These are phyloP conservation scores for Melikaiella ostensackeni DNA, from an alignment of 2,888 invertebrate genomes.

Conservation along the genomic window DNA sequence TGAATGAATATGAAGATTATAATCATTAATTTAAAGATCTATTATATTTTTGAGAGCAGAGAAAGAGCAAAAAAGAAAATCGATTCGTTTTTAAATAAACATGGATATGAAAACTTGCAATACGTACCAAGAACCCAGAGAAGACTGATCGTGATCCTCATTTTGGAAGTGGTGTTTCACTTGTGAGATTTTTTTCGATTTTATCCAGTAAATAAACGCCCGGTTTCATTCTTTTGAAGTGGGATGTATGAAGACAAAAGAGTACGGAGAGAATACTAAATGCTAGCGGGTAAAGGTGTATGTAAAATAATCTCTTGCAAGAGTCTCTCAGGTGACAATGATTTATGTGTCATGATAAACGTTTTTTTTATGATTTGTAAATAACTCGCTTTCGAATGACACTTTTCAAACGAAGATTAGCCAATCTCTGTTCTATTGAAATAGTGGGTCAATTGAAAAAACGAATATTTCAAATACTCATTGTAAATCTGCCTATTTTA, in stretches of 20 bases:
- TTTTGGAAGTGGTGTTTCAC: slow-evolving; percentile 12
- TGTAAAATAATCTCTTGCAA: slow-evolving; percentile 34
- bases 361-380: slow-evolving; percentile 24
- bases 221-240: slow-evolving; percentile 6
- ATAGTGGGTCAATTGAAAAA: not conserved
- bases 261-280: slow-evolving; percentile 17
- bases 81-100: too few species aligned
- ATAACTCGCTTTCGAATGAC: slow-evolving; percentile 4
- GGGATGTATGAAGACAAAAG: slow-evolving; percentile 11
- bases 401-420: slow-evolving; percentile 27
- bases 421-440: slow-evolving; percentile 4
- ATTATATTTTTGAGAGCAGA: too few species aligned
- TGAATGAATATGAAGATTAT: too few species aligned
- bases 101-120: not conserved
- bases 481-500: not conserved
- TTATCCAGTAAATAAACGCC: slow-evolving; percentile 20
- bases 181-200: slow-evolving; percentile 14
- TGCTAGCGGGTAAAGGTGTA: not conserved
- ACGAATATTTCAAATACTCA: not conserved
- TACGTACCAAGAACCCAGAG: slow-evolving; percentile 12
- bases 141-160: slow-evolving; percentile 16
- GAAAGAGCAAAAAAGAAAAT: too few species aligned
- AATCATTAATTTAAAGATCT: too few species aligned
- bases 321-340: slow-evolving; percentile 17
- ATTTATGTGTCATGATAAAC: slow-evolving; percentile 28